A percentile compares a stretch with the other conserved stretches of the same genome.
Evolutionary conservation across 2,113 vertebrate genomes (phyloP).

Genomic region (Xenus cinereus): DNA sequence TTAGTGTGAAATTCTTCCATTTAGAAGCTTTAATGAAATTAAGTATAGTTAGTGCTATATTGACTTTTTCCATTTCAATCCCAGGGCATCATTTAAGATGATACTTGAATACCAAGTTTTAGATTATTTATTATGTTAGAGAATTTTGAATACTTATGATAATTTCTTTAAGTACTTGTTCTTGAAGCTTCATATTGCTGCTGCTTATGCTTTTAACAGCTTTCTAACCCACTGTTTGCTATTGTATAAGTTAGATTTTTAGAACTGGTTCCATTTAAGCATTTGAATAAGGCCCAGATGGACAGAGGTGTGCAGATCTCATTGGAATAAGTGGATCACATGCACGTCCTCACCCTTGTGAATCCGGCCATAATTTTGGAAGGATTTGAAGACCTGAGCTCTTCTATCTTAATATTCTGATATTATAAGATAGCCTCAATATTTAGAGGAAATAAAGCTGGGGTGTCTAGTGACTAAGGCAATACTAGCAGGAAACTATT

Average conservation of each 20-base stretch:
- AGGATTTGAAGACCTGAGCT: neutral
- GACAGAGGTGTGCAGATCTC: neutral
- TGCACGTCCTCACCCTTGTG: neutral
- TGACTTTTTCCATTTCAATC: neutral
- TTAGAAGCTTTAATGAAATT: neutral
- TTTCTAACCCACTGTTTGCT: conserved; percentile 53
- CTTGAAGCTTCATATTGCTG: neutral
- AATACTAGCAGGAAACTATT: conserved; percentile 1
- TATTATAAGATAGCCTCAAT: neutral
- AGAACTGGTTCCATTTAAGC: neutral
- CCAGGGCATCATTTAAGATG: neutral
- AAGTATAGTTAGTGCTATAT: neutral
- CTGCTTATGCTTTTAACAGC: conserved; percentile 42
- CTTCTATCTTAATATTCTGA: neutral
- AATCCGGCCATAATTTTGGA: neutral
- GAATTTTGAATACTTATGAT: neutral
- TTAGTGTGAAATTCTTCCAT: neutral
- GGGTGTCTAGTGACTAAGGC: conserved; percentile 8
- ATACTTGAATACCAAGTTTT: neutral
- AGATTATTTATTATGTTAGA: neutral
- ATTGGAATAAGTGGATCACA: neutral
- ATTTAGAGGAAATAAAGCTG: neutral
- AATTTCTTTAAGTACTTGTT: neutral
- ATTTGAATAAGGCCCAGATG: neutral
- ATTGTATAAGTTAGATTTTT: neutral